Evolutionary conservation across 1,140 invertebrate species (phyloP), one percentile per base, ranked within the genome.

Genomic region (Epicauta chinensis): DNA sequence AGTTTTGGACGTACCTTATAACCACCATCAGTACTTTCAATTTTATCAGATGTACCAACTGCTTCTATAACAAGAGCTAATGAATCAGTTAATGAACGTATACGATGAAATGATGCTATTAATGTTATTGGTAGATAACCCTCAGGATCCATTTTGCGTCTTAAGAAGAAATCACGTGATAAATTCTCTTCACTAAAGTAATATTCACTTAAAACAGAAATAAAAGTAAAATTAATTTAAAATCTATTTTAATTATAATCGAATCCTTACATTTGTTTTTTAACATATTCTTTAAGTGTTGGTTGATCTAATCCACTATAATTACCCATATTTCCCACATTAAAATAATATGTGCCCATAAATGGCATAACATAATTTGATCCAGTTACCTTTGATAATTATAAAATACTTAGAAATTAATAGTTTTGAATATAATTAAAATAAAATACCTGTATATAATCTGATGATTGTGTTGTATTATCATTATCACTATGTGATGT

Each of bases 141-240:
- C 64, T 97, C 83, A 11, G 81, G 65, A 64, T 94, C 88, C 97
- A 99, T 99, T 80, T 96, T 96, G 53, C 93, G 82, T 45, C 97
- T 81, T 58, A 99, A 77, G 75, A 96, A 99, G 73, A 97, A 93
- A 71, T 99, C 97, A 63, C 90, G 84, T 60, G 89, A 81, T 42
- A 99, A 77, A 77, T 99, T 99, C 63, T 98, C 94, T 62, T 89
- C 86, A 68, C 93, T 97, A 75, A 99, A 98, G 80, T 99, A 99
- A 75, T 99, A 99, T 76, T 99, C 96, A 70, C 94, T 97, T 5
- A 74, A 29, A 82, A 79, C 59, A 61, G 44, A 54, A 54, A n/a
- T n/a, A n/a, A 56, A 13, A 54, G 59, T 47, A 50, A 36, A 34
- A 17, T 52, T 12, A 32, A 40, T 44, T 29, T 14, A 10, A 6